Evolutionary conservation across 2,797 vertebrate species (phyloP), one percentile per base, ranked within the genome.

Genomic region (Avahi laniger): DNA sequence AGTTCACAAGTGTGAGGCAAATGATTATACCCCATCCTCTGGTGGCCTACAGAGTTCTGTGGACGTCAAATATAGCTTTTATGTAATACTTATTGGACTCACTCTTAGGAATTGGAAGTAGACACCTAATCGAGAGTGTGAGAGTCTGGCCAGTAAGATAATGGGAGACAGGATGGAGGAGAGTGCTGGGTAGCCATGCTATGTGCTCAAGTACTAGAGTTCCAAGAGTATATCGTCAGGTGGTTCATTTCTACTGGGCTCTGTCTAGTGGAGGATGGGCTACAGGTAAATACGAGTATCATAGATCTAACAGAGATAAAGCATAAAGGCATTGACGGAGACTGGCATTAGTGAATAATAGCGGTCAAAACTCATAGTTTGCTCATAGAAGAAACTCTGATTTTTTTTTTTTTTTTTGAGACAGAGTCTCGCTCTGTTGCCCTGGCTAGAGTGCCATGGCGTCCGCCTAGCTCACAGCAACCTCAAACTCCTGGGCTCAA

Each of bases 241-340:
- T 75, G 70, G 18, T 35, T 52, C 70, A 48, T 76, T 95, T 78
- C 18, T 72, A 96, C 9, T 30, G 7, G 28, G 59, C 46, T 91
- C 46, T 41, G 59, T 73, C 50, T 17, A 59, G 0, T 75, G 75
- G 52, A 92, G 69, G 28, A 87, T 65, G 33, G 3, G 54, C 43
- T 94, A 82, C 13, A 41, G 30, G 41, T 65, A 94, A 94, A 93
- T n/a, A 73, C 5, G 46, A 96, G 14, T 17, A 92, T 43, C 63
- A 57, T 33, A 33, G 69, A 84, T 79, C n/a, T 96, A 26, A 14
- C 24, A 96, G 35, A 75, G 12, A 12, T 94, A 69, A 73, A 81
- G n/a, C 33, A 61, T 81, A 85, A 89, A 54, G 33, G 30, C 38
- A 52, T 46, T 90, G 54, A 81, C 52, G 30, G 18, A 81, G 24